phyloP scores from a whole-genome alignment of 2,797 vertebrate genomes.

The Lophura swinhoii region DNA sequence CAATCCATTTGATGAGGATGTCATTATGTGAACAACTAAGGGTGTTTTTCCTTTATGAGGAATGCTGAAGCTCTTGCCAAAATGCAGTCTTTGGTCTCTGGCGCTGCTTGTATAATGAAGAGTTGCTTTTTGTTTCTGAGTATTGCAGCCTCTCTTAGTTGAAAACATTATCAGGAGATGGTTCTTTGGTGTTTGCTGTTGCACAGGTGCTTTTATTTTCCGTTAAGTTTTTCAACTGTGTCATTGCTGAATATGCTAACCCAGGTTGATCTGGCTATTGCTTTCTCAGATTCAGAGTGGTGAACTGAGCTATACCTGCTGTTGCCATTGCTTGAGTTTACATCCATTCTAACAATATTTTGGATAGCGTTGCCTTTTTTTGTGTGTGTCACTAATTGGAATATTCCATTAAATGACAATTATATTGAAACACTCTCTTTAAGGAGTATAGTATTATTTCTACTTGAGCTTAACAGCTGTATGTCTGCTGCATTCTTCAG shows the following conservation, averaged over 20 bases:
- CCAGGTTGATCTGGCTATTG: neutral
- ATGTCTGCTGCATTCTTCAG: neutral
- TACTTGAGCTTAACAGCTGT: neutral
- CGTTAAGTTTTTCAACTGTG: neutral
- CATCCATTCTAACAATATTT: neutral
- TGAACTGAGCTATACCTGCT: neutral
- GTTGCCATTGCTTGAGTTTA: neutral
- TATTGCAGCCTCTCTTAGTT: neutral
- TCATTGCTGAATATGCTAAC: neutral
- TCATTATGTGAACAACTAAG: neutral
- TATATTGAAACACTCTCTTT: neutral
- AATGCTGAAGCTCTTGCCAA: conserved; percentile 5
- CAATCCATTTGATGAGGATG: neutral
- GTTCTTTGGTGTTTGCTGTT: neutral
- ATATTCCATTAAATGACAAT: neutral
- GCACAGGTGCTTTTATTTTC: neutral
- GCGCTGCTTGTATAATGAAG: neutral
- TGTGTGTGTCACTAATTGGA: neutral
- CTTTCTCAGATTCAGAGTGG: neutral
- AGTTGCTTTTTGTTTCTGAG: conserved; percentile 3
- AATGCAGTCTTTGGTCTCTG: neutral
- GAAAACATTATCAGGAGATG: neutral
- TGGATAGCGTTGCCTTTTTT: neutral
- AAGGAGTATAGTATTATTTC: neutral
- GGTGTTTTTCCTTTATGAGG: neutral